Percentiles rank a stretch among this genome's conserved stretches.
These are phyloP conservation scores for Archaeoteleia sp. DNA, from an alignment of 2,888 invertebrate genomes.

Conservation along the genomic window DNA sequence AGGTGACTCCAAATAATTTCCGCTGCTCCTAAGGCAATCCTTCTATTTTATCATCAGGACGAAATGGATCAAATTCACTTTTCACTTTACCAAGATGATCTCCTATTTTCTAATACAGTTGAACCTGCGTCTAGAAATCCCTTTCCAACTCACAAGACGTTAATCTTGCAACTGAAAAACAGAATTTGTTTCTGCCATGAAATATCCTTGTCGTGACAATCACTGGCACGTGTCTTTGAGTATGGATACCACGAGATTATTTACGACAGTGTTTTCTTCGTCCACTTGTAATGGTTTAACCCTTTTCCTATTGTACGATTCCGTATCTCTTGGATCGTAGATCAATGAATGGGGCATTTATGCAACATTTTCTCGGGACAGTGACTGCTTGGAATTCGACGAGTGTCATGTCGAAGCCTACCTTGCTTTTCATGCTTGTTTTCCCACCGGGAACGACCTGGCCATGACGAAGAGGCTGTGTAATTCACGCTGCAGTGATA, in stretches of 20 bases:
- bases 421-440: constrained; percentile 18
- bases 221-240: too few relatives aligned
- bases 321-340: constrained; percentile 12
- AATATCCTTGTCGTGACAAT: too few relatives aligned
- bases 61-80: constrained; percentile 7
- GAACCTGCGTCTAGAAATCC: too few relatives aligned
- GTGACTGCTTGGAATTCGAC: constrained; percentile 9
- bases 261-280: neutral
- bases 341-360: constrained; percentile 14
- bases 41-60: constrained; percentile 8
- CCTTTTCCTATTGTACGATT: constrained; percentile 16
- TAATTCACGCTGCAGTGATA: too few relatives aligned
- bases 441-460: constrained; percentile 11
- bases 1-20: constrained; percentile 30
- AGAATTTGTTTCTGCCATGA: too few relatives aligned
- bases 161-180: too few relatives aligned
- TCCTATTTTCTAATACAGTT: too few relatives aligned
- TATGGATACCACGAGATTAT: neutral
- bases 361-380: constrained; percentile 20
- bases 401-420: constrained; percentile 16
- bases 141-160: too few relatives aligned
- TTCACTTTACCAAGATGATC: constrained; percentile 12
- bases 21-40: constrained; percentile 16
- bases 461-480: constrained; percentile 10
- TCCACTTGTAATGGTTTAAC: neutral